Evolutionary conservation across 1,140 invertebrate species (phyloP), one percentile per base, ranked within the genome.

Genomic region (Manduca sexta): DNA sequence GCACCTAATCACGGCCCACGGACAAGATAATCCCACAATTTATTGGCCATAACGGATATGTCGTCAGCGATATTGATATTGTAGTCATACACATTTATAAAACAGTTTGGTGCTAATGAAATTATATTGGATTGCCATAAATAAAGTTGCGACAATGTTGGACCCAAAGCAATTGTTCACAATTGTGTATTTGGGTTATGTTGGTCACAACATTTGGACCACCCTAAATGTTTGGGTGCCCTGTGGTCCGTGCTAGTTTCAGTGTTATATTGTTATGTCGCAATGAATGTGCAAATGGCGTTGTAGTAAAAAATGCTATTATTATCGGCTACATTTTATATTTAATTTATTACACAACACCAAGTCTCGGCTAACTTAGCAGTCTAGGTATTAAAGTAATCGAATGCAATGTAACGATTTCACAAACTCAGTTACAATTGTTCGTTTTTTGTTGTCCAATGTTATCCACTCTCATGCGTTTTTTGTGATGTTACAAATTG

Each of bases 11-110:
- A 78, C 71, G 50, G 60, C 63, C 62, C 59, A 75, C 69, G 64
- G 74, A 84, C 81, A 83, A 75, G 74, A 67, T 83, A 84, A 84
- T 84, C 79, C 79, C 61, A 55, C 55, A 68, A 84, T 84, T 84
- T 84, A 84, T 83, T 64, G 71, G 54, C 71, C 69, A 75, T 75
- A 79, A 84, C 77, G 72, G 58, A 69, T 46, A 70, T 79, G 78
- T 82, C 74, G 68, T 76, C 75, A 71, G 60, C 58, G 51, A 53
- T 69, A 75, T 74, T 56, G 64, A 66, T 74, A 68, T 68, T 69
- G 60, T 58, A 57, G 51, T 59, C 56, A 61, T 65, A 69, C 64
- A 69, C 61, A 80, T 78, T 82, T 79, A 80, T 81, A 79, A 26
- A 77, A 79, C 64, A 68, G 66, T 74, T 67, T 56, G 64, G 55